These are phyloP conservation scores for Cryptocheilus praepositus DNA, from an alignment of 2,888 invertebrate species.

Conservation along the genomic window DNA sequence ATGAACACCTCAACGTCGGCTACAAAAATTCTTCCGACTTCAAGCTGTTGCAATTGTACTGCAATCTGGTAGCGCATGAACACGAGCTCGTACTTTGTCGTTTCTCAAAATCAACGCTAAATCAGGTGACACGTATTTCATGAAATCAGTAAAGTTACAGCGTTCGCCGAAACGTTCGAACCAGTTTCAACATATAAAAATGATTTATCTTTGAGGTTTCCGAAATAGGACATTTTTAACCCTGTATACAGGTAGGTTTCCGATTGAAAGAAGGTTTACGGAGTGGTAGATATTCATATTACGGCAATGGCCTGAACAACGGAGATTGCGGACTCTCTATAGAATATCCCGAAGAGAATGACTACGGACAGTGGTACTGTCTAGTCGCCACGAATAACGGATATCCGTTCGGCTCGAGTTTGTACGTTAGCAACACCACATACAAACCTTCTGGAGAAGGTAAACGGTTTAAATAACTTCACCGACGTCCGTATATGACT, in stretches of 20 bases:
- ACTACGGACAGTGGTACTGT: slow-evolving; percentile 76
- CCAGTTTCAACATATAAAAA: too few species aligned
- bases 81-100: slow-evolving; percentile 76
- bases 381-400: slow-evolving; percentile 71
- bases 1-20: slow-evolving; percentile 75
- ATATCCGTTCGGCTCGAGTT: slow-evolving; percentile 19
- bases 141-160: too few species aligned
- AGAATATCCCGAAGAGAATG: slow-evolving; percentile 68
- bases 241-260: slow-evolving; percentile 21
- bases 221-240: slow-evolving; percentile 13
- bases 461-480: too few species aligned
- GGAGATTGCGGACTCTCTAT: slow-evolving; percentile 77
- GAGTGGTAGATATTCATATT: slow-evolving; percentile 72
- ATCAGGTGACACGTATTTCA: neutral
- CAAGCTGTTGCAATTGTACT: slow-evolving; percentile 74
- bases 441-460: too few species aligned
- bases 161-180: too few species aligned
- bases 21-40: slow-evolving; percentile 64
- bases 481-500: too few species aligned
- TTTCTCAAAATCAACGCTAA: slow-evolving; percentile 68
- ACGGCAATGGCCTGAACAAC: slow-evolving; percentile 74
- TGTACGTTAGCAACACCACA: too few species aligned
- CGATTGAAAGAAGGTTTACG: slow-evolving; percentile 29
- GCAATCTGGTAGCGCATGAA: slow-evolving; percentile 73
- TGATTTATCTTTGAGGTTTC: too few species aligned